Evolutionary conservation across 92 coral and sea anemone species (phyloP).

Genomic region (Umimayanthus chanpuru): DNA sequence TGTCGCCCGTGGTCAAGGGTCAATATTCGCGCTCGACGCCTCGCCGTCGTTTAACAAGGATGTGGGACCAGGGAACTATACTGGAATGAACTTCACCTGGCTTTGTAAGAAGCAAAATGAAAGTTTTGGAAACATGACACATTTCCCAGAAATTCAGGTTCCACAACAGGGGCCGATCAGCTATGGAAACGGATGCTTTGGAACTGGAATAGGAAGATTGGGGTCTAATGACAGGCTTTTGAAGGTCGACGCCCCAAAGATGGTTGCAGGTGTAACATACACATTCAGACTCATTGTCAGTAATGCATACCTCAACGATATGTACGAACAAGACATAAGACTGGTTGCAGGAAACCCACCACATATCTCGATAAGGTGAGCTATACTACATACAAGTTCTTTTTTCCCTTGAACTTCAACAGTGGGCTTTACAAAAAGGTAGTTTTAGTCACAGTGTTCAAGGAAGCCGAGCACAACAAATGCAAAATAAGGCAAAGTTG

Average conservation of each 20-base stretch:
- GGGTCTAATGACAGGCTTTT: not conserved
- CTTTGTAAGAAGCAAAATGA: constrained; percentile 28
- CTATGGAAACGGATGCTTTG: constrained; percentile 25
- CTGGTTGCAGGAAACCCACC: not conserved
- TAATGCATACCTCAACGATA: not conserved
- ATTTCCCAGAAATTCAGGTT: constrained; percentile 12
- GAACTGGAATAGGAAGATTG: constrained; percentile 24
- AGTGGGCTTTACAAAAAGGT: no score
- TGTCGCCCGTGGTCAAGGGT: constrained; percentile 1
- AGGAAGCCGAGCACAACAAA: no score
- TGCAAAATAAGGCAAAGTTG: no score
- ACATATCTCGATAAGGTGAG: constrained; percentile 9
- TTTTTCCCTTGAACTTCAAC: no score
- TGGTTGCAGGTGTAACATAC: constrained; percentile 3
- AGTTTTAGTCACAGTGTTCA: no score
- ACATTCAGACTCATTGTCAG: constrained; percentile 23
- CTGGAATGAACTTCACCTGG: constrained; percentile 30
- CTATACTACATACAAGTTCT: not conserved
- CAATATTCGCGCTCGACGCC: constrained; percentile 16
- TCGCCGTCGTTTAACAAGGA: constrained; percentile 20
- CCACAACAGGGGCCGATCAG: not conserved
- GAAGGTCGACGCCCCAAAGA: not conserved
- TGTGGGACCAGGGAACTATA: constrained; percentile 13
- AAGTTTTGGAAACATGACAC: constrained; percentile 9
- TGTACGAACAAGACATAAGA: constrained; percentile 6